These are phyloP conservation scores for Pedionomus torquatus DNA, from an alignment of 2,113 vertebrate genomes.

Conservation along the genomic window DNA sequence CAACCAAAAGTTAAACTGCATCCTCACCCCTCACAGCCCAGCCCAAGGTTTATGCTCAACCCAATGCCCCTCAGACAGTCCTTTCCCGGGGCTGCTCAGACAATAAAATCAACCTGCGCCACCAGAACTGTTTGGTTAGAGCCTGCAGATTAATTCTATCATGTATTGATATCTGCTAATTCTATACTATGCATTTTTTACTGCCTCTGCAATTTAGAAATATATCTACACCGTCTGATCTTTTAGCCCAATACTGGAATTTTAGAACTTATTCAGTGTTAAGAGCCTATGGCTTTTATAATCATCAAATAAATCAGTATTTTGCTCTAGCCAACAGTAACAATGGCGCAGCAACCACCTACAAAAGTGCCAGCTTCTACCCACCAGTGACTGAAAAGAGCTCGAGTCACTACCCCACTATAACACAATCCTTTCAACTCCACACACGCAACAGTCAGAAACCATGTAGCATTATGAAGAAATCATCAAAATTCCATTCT, in stretches of 20 bases:
- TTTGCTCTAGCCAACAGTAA: not conserved
- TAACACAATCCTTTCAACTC: not conserved
- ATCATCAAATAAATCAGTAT: not conserved
- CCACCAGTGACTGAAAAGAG: not conserved
- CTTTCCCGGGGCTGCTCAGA: not conserved
- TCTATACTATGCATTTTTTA: not conserved
- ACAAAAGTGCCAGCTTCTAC: not conserved
- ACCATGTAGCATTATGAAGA: not conserved
- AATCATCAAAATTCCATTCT: constrained; percentile 31
- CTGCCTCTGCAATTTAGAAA: not conserved
- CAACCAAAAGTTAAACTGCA: not conserved
- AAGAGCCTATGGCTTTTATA: not conserved
- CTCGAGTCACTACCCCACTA: accelerated
- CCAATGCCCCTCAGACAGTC: accelerated
- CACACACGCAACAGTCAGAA: not conserved
- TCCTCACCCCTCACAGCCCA: accelerated
- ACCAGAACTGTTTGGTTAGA: not conserved
- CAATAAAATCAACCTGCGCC: not conserved
- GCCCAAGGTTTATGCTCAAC: accelerated
- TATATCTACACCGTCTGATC: not conserved
- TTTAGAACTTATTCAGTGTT: not conserved
- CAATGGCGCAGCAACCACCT: not conserved
- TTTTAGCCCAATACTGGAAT: not conserved
- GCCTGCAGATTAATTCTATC: not conserved
- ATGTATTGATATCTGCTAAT: too few relatives aligned